A percentile compares a stretch with the other conserved stretches of the same genome.
Evolutionary conservation across 2,888 invertebrate species (phyloP).

Genomic region (Volucella inanis): DNA sequence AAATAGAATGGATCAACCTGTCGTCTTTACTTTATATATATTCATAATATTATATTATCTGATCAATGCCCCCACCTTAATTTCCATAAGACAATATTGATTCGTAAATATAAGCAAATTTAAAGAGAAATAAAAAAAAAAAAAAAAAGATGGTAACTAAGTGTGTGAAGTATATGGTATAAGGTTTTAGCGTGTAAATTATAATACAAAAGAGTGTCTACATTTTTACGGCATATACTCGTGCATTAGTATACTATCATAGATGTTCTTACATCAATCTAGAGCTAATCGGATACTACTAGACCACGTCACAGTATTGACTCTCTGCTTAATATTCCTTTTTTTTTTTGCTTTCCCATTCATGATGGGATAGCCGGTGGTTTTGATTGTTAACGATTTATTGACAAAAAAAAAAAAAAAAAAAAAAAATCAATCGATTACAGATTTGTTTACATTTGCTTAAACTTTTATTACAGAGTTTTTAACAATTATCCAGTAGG

Average conservation of each 20-base stretch:
- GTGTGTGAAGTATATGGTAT: conserved; percentile 19
- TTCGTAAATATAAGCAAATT: conserved; percentile 37
- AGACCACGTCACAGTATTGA: conserved; percentile 19
- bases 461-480: conserved; percentile 18
- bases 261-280: conserved; percentile 11
- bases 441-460: not conserved
- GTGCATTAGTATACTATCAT: too few relatives aligned
- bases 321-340: conserved; percentile 45
- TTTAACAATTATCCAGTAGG: not conserved
- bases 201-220: conserved; percentile 31
- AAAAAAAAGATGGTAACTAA: conserved; percentile 54
- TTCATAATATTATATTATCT: conserved; percentile 73
- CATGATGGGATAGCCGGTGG: conserved; percentile 15
- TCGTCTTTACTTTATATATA: conserved; percentile 82
- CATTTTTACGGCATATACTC: not conserved
- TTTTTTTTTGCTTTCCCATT: conserved; percentile 3
- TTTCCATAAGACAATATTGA: conserved; percentile 72
- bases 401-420: conserved; percentile 37
- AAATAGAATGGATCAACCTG: conserved; percentile 79
- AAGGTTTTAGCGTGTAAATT: conserved; percentile 45
- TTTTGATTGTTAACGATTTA: conserved; percentile 32
- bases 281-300: conserved; percentile 28
- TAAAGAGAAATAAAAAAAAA: conserved; percentile 24
- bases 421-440: conserved; percentile 21
- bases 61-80: conserved; percentile 73